Percentiles rank a stretch among this genome's conserved stretches.
These are phyloP conservation scores for Percopsis transmontana DNA, from an alignment of 2,113 vertebrate species.

Conservation along the genomic window DNA sequence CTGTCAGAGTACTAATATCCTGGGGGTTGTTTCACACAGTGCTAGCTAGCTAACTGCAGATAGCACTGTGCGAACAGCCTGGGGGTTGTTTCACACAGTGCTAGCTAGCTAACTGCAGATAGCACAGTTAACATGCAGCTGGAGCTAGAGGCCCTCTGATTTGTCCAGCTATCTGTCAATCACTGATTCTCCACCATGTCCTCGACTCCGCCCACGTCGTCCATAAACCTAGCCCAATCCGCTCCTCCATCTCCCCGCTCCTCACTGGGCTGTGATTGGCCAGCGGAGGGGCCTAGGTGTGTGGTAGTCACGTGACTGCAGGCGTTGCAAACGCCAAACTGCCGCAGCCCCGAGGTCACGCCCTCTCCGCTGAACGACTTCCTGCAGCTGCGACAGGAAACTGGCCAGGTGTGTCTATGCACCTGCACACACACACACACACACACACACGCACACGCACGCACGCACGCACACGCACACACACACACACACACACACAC, in stretches of 20 bases:
- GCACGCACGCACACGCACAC: too few species aligned
- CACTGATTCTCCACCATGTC: slow-evolving; percentile 79
- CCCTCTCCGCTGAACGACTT: slow-evolving; percentile 85
- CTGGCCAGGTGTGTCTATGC: slow-evolving; percentile 91
- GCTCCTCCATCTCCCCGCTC: slow-evolving; percentile 82
- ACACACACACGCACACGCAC: neutral
- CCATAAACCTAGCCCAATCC: slow-evolving; percentile 94
- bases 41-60: too few species aligned
- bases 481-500: too few species aligned
- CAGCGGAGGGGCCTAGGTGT: slow-evolving; percentile 80
- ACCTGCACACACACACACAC: slow-evolving; percentile 76
- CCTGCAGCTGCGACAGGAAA: slow-evolving; percentile 93
- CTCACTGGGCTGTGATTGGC: slow-evolving; percentile 79
- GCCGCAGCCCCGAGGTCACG: slow-evolving; percentile 85
- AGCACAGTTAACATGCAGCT: too few species aligned
- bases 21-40: too few species aligned
- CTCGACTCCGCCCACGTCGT: slow-evolving; percentile 79
- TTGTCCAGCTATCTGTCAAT: slow-evolving; percentile 71
- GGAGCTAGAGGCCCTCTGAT: slow-evolving; percentile 69
- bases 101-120: too few species aligned
- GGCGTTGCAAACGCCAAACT: slow-evolving; percentile 91
- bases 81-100: too few species aligned
- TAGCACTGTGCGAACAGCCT: too few species aligned
- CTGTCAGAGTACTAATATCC: too few species aligned
- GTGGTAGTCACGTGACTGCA: slow-evolving; percentile 93